Evolutionary conservation across 92 coral and sea anemone species (phyloP).

Genomic region (Paragorgia papillata): DNA sequence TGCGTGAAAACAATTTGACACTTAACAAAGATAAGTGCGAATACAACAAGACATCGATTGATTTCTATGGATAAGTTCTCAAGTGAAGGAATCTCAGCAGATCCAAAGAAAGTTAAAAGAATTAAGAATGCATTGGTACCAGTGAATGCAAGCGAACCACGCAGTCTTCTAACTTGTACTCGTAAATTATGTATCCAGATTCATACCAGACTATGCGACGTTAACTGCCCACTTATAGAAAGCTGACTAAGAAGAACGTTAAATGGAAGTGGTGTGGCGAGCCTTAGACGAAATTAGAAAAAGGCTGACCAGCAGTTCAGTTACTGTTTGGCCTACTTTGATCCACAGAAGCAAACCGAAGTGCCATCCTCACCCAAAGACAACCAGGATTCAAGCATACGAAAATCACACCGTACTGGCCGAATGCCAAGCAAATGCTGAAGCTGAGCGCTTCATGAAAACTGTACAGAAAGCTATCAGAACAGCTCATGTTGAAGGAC

Average conservation of each 20-base stretch:
- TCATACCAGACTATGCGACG: conserved; percentile 5
- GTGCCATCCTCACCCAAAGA: conserved; percentile 13
- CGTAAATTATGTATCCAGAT: conserved; percentile 1
- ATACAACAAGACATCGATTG: conserved; percentile 27
- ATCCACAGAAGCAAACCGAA: not conserved
- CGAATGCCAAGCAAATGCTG: not conserved
- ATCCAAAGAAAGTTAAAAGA: conserved; percentile 43
- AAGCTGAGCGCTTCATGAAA: not conserved
- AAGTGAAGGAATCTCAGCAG: conserved; percentile 41
- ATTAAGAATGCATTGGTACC: not conserved
- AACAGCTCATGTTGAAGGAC: not conserved
- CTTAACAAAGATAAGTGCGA: conserved; percentile 28
- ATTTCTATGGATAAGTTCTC: conserved; percentile 43
- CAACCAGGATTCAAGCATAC: too few species aligned
- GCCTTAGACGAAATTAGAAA: conserved; percentile 3
- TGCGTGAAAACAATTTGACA: conserved; percentile 12
- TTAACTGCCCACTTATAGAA: not conserved
- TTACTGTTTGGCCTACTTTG: conserved; percentile 11
- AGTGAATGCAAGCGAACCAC: not conserved
- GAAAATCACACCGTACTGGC: too few species aligned
- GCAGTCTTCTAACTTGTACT: not conserved
- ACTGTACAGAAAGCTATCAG: conserved; percentile 2
- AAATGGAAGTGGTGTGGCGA: conserved; percentile 4
- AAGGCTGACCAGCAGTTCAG: conserved; percentile 9
- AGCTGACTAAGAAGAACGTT: not conserved